Evolutionary conservation across 2,888 invertebrate genomes (phyloP).

Genomic region (Aphelenchoides bicaudatus): DNA sequence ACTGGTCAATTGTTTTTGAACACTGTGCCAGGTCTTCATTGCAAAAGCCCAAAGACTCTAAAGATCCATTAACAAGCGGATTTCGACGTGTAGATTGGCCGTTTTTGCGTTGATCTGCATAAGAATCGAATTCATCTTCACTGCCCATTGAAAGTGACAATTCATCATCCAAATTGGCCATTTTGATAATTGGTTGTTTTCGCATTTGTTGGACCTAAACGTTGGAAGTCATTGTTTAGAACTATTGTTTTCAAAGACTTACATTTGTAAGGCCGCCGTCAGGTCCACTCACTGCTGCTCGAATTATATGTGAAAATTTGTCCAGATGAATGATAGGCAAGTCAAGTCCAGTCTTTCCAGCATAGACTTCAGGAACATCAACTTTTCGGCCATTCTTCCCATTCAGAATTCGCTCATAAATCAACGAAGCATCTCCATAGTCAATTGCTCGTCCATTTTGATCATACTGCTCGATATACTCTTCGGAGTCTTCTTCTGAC

Average conservation of each 20-base stretch:
- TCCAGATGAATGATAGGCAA: slow-evolving; percentile 61
- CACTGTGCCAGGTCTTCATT: slow-evolving; percentile 26
- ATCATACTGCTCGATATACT: slow-evolving; percentile 6
- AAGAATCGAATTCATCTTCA: slow-evolving; percentile 36
- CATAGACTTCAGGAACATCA: slow-evolving; percentile 67
- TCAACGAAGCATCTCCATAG: slow-evolving; percentile 16
- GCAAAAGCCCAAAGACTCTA: slow-evolving; percentile 35
- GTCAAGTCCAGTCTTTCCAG: slow-evolving; percentile 69
- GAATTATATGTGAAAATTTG: slow-evolving; percentile 70
- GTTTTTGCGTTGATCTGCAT: not conserved
- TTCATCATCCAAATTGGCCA: slow-evolving; percentile 59
- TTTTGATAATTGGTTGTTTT: slow-evolving; percentile 44
- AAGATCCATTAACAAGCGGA: slow-evolving; percentile 23
- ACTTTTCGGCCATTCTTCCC: slow-evolving; percentile 29
- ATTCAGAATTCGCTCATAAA: slow-evolving; percentile 37
- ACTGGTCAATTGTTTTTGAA: slow-evolving; percentile 25
- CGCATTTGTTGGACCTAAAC: slow-evolving; percentile 49
- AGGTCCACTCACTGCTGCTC: slow-evolving; percentile 77
- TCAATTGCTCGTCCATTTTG: slow-evolving; percentile 1
- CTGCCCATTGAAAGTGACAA: slow-evolving; percentile 45
- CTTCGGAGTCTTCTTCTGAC: slow-evolving; percentile 18
- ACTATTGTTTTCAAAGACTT: not conserved
- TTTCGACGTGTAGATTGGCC: too few relatives aligned
- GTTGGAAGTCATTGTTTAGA: not conserved
- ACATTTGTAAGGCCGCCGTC: slow-evolving; percentile 76